Evolutionary conservation across 2,797 vertebrate genomes (phyloP), one percentile per base, ranked within the genome.

Genomic region (Spea hammondii): DNA sequence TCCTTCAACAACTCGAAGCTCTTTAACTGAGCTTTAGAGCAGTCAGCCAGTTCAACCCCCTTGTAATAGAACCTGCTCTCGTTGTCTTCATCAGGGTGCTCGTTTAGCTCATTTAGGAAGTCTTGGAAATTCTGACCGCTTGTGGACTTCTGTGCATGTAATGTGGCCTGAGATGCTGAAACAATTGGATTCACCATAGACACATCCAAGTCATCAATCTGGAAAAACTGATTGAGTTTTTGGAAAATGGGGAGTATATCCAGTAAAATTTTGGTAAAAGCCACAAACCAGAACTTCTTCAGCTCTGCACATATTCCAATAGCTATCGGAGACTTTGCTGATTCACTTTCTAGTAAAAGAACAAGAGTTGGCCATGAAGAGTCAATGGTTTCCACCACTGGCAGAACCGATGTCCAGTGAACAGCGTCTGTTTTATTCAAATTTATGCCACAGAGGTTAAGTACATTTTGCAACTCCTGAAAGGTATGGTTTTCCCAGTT

Each of bases 261-360:
- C 73, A 91, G 84, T 0, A 91, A 85, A 65, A 90, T 80, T 81
- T 91, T 86, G 44, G 87, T 91, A 84, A 92, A 90, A 77, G 89
- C 89, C 82, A 91, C 82, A 0, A 91, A 91, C 70, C 87, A 88
- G 86, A 91, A 90, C 79, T 88, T 89, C 83, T 85, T 84, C 13
- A 91, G 84, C 54, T 89, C 88, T 13, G 86, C 77, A 0, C 85
- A 90, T 79, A 91, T 79, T 12, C 86, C 74, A 0, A 60, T 83
- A 6, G 85, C 85, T 60, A 84, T 78, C 0, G 89, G 87, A 0
- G 85, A 91, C 55, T 53, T 49, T 44, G 83, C 72, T 0, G 79
- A 87, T 76, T 89, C 74, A 0, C 83, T 85, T 85, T 92, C 88
- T 83, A 91, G 84, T 9, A 87, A 77, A 79, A 83, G 75, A 76